phyloP scores from a whole-genome alignment of 1,140 invertebrate species.

The Drosophila insularis region DNA sequence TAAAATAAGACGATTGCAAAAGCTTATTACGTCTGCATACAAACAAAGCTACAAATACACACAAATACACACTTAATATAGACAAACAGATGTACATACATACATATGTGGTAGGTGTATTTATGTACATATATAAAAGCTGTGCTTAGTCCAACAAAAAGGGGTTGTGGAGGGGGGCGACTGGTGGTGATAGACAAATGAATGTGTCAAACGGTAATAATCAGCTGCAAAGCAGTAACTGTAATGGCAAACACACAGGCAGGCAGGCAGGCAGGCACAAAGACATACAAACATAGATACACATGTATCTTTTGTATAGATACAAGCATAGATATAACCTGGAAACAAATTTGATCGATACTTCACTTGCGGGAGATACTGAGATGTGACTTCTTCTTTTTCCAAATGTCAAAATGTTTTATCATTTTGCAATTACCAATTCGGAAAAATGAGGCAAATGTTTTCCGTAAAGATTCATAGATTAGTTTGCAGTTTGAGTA shows the following conservation, averaged over 20 bases:
- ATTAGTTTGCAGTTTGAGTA: no score
- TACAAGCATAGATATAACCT: neutral
- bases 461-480: no score
- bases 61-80: neutral
- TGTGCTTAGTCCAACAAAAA: slow-evolving; percentile 27
- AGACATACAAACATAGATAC: slow-evolving; percentile 8
- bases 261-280: neutral
- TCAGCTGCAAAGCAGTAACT: slow-evolving; percentile 65
- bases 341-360: slow-evolving; percentile 4
- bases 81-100: neutral
- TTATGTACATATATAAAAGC: slow-evolving; percentile 22
- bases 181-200: slow-evolving; percentile 45
- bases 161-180: slow-evolving; percentile 21
- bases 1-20: slow-evolving; percentile 32
- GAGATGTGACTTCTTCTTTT: no score
- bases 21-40: slow-evolving; percentile 45
- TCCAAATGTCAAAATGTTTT: neutral
- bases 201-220: slow-evolving; percentile 74
- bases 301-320: neutral
- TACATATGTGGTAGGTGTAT: slow-evolving; percentile 29
- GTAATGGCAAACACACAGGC: slow-evolving; percentile 46
- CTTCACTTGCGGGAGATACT: neutral
- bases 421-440: neutral
- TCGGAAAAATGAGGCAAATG: no score
- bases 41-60: slow-evolving; percentile 12